A percentile compares a stretch with the other conserved stretches of the same genome.
phyloP scores from a whole-genome alignment of 2,888 invertebrate species.

The Drosophila sordidula region DNA sequence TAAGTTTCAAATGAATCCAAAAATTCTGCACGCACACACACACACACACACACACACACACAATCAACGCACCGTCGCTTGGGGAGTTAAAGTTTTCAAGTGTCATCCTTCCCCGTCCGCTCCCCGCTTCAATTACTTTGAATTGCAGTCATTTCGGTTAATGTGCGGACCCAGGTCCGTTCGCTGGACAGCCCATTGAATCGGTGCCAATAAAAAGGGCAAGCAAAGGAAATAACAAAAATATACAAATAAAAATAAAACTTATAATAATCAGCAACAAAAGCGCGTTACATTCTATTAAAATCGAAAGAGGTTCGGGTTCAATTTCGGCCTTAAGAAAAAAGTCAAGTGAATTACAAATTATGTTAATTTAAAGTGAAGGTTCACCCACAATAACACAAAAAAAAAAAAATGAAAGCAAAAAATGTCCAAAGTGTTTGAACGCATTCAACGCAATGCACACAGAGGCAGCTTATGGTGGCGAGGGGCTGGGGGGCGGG shows the following conservation, averaged over 20 bases:
- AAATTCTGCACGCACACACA: slow-evolving; percentile 22
- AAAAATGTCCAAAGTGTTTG: slow-evolving; percentile 59
- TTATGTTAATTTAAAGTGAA: slow-evolving; percentile 78
- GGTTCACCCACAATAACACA: slow-evolving; percentile 14
- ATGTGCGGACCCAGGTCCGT: slow-evolving; percentile 59
- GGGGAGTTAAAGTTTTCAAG: slow-evolving; percentile 60
- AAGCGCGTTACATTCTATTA: slow-evolving; percentile 72
- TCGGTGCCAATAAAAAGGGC: slow-evolving; percentile 59
- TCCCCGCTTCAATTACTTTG: slow-evolving; percentile 60
- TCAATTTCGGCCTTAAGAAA: slow-evolving; percentile 22
- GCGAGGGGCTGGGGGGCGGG: neutral
- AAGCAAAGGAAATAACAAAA: slow-evolving; percentile 39
- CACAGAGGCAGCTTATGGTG: slow-evolving; percentile 15
- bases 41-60: slow-evolving; percentile 14
- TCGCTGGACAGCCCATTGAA: slow-evolving; percentile 27
- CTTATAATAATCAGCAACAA: slow-evolving; percentile 79
- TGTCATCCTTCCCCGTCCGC: slow-evolving; percentile 49
- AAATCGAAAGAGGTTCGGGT: slow-evolving; percentile 59
- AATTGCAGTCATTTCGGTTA: slow-evolving; percentile 75
- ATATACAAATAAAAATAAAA: slow-evolving; percentile 47
- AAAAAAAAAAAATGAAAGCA: slow-evolving; percentile 3
- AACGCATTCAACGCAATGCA: slow-evolving; percentile 57
- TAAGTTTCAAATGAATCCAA: slow-evolving; percentile 53
- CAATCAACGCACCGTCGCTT: slow-evolving; percentile 53
- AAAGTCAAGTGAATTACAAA: slow-evolving; percentile 63